Evolutionary conservation across 2,888 invertebrate species (phyloP).

Genomic region (Eulithis prunata): DNA sequence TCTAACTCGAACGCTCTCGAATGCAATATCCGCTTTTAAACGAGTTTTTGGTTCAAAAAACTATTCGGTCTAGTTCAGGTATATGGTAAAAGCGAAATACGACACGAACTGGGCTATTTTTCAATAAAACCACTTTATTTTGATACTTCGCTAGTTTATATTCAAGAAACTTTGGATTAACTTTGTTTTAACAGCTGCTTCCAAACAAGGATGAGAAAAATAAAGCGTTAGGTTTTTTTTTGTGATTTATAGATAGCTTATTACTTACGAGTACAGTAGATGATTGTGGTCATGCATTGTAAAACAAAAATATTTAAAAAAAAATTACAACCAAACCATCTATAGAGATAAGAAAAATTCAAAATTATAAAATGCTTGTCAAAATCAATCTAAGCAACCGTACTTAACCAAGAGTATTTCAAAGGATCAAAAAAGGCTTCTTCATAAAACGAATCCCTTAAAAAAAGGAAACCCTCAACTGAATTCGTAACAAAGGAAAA

Average conservation of each 20-base stretch:
- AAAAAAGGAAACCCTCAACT: conserved; percentile 16
- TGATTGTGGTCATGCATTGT: no score
- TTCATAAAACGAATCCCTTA: conserved; percentile 20
- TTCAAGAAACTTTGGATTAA: conserved; percentile 24
- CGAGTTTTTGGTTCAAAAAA: conserved; percentile 82
- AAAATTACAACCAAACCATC: no score
- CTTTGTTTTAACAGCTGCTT: conserved; percentile 22
- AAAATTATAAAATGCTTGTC: neutral
- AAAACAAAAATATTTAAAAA: no score
- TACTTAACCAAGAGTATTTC: conserved; percentile 2
- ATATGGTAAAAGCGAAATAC: conserved; percentile 47
- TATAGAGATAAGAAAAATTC: no score
- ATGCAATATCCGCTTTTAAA: conserved; percentile 84
- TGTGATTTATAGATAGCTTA: neutral
- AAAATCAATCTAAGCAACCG: neutral
- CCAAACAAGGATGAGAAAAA: conserved; percentile 15
- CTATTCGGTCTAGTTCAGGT: conserved; percentile 73
- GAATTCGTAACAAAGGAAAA: conserved; percentile 31
- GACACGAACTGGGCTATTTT: conserved; percentile 44
- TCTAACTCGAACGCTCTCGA: conserved; percentile 73
- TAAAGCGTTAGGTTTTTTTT: neutral
- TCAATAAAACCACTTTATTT: conserved; percentile 38
- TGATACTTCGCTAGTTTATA: conserved; percentile 27
- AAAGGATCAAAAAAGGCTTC: conserved; percentile 6
- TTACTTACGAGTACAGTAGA: no score